Conservation (phyloP, 2,888 invertebrate species). For the Elegia similella region DNA sequence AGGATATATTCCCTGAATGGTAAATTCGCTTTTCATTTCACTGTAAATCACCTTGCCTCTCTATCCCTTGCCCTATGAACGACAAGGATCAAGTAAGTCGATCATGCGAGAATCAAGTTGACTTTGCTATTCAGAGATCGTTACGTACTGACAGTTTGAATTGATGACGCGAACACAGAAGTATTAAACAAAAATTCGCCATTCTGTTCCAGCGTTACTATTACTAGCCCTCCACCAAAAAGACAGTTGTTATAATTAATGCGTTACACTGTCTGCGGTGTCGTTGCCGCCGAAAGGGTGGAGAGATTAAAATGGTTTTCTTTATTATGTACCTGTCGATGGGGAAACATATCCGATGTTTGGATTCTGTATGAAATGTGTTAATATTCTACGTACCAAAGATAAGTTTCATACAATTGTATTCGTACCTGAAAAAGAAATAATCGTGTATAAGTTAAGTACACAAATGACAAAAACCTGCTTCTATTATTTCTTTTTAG, state of each 20-base stretch:
- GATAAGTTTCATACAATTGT: background rate
- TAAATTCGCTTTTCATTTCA: conserved; percentile 29
- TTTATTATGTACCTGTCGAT: too few species aligned
- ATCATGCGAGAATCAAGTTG: conserved; percentile 22
- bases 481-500: too few species aligned
- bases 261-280: too few species aligned
- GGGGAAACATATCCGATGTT: too few species aligned
- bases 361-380: too few species aligned
- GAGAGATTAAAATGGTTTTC: too few species aligned
- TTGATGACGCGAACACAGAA: conserved; percentile 21
- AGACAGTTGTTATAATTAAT: background rate
- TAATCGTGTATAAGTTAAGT: background rate
- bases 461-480: too few species aligned
- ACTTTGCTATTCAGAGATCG: conserved; percentile 22
- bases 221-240: background rate
- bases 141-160: conserved; percentile 23
- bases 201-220: background rate
- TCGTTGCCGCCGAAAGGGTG: too few species aligned
- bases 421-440: conserved; percentile 34
- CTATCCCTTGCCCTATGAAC: conserved; percentile 21
- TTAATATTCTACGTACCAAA: background rate
- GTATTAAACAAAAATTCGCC: conserved; percentile 13
- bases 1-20: conserved; percentile 26
- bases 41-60: conserved; percentile 23
- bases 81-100: conserved; percentile 22